Conservation (phyloP, 2,797 vertebrate species). For the Botia almorhae region DNA sequence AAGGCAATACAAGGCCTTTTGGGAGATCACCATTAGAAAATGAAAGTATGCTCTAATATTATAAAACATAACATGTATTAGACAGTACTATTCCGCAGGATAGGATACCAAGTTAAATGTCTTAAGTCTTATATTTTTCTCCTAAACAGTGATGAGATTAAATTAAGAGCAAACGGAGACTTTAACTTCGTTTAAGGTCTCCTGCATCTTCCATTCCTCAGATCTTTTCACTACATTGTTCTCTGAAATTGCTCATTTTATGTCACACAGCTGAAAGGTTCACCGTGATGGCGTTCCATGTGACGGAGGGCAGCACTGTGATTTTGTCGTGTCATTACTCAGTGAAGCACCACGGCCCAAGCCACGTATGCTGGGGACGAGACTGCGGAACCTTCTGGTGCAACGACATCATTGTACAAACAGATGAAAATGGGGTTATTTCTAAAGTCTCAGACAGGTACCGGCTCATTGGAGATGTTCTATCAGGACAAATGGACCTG, state of each 20-base stretch:
- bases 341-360: conserved; percentile 73
- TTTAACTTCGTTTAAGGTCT: too few species aligned
- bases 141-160: too few species aligned
- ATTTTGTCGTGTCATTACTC: conserved; percentile 80
- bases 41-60: too few species aligned
- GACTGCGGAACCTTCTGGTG: conserved; percentile 83
- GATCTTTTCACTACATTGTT: neutral
- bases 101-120: too few species aligned
- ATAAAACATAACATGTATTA: too few species aligned
- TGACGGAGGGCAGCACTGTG: conserved; percentile 73
- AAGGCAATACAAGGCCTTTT: neutral
- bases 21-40: neutral
- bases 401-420: conserved; percentile 77
- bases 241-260: conserved; percentile 14
- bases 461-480: conserved; percentile 73
- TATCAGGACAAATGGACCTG: conserved; percentile 79
- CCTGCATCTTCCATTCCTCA: too few species aligned
- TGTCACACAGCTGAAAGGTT: conserved; percentile 59
- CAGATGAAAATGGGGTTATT: conserved; percentile 74
- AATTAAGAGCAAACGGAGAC: too few species aligned
- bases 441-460: conserved; percentile 77
- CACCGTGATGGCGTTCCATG: conserved; percentile 62
- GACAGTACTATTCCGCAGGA: too few species aligned
- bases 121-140: too few species aligned
- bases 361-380: conserved; percentile 79